A percentile compares a stretch with the other conserved stretches of the same genome.
Conservation (phyloP, 2,888 invertebrate genomes). For the Hecatera dysodea region DNA sequence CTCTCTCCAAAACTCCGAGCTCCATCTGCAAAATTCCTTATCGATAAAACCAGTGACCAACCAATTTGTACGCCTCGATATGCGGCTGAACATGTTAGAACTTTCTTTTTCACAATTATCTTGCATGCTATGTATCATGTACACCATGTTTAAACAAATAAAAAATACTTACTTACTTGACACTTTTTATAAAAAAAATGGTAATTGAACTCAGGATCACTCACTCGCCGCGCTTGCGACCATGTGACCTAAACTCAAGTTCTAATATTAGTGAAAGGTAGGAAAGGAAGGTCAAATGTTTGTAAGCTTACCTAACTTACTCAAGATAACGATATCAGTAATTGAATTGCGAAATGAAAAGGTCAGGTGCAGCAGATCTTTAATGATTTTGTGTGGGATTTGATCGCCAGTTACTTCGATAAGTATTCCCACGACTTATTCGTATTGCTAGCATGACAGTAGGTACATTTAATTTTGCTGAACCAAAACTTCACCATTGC, state of each 20-base stretch:
- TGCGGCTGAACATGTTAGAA: no score
- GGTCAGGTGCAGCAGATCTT: constrained; percentile 22
- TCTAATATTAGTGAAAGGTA: background rate
- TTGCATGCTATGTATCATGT: no score
- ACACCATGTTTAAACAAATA: no score
- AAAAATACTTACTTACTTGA: no score
- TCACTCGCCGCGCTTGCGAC: background rate
- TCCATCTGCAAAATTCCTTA: no score
- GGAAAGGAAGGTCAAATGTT: background rate
- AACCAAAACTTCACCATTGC: background rate
- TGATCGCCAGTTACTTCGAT: background rate
- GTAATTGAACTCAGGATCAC: no score
- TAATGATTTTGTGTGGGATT: background rate
- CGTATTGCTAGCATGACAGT: background rate
- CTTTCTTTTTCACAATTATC: no score
- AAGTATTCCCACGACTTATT: background rate
- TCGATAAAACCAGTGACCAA: no score
- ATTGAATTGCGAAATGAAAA: constrained; percentile 23
- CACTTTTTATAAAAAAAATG: no score
- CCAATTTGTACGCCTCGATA: no score
- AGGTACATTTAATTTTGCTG: background rate
- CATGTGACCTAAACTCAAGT: background rate
- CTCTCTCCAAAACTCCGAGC: no score
- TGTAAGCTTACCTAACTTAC: background rate
- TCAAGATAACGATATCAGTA: constrained; percentile 19